These are phyloP conservation scores for Lanistes nyassanus DNA, from an alignment of 1,140 invertebrate species.

Conservation along the genomic window DNA sequence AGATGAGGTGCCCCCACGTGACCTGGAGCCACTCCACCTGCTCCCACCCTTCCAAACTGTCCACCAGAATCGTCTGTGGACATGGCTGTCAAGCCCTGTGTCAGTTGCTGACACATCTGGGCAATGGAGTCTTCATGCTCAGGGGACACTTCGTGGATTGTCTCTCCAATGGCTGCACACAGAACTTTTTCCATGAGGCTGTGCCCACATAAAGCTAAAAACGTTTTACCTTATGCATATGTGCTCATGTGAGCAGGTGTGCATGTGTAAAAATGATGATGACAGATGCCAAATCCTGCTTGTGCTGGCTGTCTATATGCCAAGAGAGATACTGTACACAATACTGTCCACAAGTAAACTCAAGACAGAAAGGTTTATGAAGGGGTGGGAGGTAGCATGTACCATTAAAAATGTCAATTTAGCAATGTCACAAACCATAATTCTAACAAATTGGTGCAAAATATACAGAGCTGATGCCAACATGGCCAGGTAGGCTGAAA, in stretches of 20 bases:
- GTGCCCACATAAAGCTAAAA: neutral
- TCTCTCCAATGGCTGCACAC: constrained; percentile 70
- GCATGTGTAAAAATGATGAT: neutral
- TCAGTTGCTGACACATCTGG: constrained; percentile 88
- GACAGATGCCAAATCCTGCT: neutral
- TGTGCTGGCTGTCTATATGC: no score
- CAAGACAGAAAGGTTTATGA: no score
- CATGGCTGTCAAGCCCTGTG: constrained; percentile 82
- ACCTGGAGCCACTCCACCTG: constrained; percentile 26
- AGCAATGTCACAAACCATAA: no score
- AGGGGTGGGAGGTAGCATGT: no score
- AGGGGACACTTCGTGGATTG: constrained; percentile 84
- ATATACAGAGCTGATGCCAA: no score
- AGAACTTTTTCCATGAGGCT: neutral
- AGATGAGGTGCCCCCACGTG: constrained; percentile 24
- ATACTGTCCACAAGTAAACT: no score
- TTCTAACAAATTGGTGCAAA: no score
- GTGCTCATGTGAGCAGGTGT: neutral
- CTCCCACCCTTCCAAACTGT: neutral
- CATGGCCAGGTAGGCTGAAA: no score
- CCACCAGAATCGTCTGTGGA: constrained; percentile 75
- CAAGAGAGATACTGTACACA: no score
- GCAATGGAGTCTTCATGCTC: constrained; percentile 77
- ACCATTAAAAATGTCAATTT: no score
- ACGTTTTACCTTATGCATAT: no score